A percentile compares a stretch with the other conserved stretches of the same genome.
These are phyloP conservation scores for Tetramorium bicarinatum DNA, from an alignment of 2,888 invertebrate species.

Conservation along the genomic window DNA sequence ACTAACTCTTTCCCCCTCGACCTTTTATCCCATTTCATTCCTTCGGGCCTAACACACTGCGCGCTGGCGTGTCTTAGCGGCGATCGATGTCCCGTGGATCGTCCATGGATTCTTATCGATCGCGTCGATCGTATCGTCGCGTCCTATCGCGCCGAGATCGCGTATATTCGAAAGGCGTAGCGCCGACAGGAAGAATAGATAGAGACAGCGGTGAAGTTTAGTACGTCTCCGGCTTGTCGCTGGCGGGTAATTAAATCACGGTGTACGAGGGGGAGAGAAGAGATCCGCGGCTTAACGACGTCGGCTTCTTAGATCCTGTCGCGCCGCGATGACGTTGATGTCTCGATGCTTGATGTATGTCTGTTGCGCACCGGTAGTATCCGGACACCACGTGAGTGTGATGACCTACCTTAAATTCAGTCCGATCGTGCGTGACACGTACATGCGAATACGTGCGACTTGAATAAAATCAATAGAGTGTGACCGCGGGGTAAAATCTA, in stretches of 20 bases:
- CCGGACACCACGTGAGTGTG: constrained; percentile 66
- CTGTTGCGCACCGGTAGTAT: constrained; percentile 59
- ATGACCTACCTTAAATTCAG: constrained; percentile 35
- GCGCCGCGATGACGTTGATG: constrained; percentile 46
- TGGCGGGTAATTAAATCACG: constrained; percentile 81
- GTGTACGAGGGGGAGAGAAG: constrained; percentile 49
- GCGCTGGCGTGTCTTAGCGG: constrained; percentile 67
- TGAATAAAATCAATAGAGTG: background rate
- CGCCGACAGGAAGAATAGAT: constrained; percentile 60
- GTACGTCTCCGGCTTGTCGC: constrained; percentile 57
- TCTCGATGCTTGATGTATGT: constrained; percentile 50
- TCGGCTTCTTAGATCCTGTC: constrained; percentile 64
- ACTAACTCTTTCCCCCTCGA: constrained; percentile 74
- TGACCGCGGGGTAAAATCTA: background rate
- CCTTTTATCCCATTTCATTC: constrained; percentile 11
- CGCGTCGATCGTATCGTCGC: constrained; percentile 71
- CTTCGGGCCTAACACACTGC: background rate
- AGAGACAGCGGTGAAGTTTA: constrained; percentile 69
- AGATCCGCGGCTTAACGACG: constrained; percentile 55
- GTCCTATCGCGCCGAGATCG: constrained; percentile 75
- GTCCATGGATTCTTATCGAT: constrained; percentile 71
- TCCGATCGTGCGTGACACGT: constrained; percentile 45
- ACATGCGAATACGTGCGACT: background rate
- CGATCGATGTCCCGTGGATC: constrained; percentile 71
- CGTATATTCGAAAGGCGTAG: constrained; percentile 71